A percentile compares a stretch with the other conserved stretches of the same genome.
Conservation (phyloP, 2,797 vertebrate species). For the Sarcoramphus papa region DNA sequence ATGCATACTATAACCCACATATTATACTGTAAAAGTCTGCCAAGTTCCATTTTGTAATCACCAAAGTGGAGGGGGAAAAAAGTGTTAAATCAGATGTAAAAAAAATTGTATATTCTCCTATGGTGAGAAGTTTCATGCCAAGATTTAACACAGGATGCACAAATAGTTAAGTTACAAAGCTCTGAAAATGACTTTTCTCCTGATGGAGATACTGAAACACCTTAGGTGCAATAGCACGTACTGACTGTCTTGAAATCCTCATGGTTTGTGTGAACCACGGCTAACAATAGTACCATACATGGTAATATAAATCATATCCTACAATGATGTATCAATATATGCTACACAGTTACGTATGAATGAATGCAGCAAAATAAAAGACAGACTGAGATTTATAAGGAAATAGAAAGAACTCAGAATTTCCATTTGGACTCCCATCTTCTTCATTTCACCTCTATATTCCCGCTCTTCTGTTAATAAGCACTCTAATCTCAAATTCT, state of each 20-base stretch:
- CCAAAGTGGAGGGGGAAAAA: accelerated
- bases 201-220: neutral
- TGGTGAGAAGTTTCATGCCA: neutral
- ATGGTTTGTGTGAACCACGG: neutral
- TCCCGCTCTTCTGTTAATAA: neutral
- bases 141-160: neutral
- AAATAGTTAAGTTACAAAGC: neutral
- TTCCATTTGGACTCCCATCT: neutral
- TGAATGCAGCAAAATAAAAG: neutral
- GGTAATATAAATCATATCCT: neutral
- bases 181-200: neutral
- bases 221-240: neutral
- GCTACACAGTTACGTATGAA: neutral
- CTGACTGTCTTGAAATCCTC: neutral
- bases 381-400: neutral
- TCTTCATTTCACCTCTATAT: neutral
- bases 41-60: neutral
- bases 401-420: neutral
- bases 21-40: neutral
- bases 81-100: neutral
- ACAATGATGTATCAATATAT: neutral
- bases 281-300: neutral
- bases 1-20: neutral
- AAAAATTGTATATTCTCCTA: neutral
- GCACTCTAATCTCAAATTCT: neutral